These are phyloP conservation scores for Muscicapa striata DNA, from an alignment of 2,797 vertebrate genomes.

Conservation along the genomic window DNA sequence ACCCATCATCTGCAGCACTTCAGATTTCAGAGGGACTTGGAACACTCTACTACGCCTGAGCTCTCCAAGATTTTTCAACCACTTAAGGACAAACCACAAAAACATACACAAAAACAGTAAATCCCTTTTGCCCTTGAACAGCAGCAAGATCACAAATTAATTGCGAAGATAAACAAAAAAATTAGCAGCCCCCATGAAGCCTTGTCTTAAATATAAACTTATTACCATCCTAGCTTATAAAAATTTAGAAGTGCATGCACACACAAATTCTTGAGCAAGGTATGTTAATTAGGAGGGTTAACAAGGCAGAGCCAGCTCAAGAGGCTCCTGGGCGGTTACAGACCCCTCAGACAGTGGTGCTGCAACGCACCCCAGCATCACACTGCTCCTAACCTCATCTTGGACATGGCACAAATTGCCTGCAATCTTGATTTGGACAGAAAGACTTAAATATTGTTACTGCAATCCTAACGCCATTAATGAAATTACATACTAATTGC, in stretches of 20 bases:
- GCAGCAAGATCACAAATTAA: not conserved
- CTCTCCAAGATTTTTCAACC: not conserved
- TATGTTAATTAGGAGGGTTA: not conserved
- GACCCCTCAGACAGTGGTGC: conserved; percentile 30
- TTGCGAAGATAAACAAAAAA: conserved; percentile 5
- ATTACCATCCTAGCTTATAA: not conserved
- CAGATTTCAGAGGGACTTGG: not conserved
- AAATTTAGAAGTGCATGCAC: not conserved
- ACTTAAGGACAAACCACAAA: conserved; percentile 10
- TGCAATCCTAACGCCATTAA: conserved; percentile 27
- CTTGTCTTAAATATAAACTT: not conserved
- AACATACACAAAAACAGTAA: not conserved
- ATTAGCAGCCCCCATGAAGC: not conserved
- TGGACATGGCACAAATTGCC: conserved; percentile 9
- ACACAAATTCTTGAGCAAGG: not conserved
- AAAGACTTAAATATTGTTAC: conserved; percentile 55
- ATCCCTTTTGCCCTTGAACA: not conserved
- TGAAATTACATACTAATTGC: conserved; percentile 52
- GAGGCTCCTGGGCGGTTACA: not conserved
- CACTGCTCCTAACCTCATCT: not conserved
- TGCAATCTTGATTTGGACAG: conserved; percentile 44
- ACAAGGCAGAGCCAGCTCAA: not conserved
- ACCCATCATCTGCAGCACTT: not conserved
- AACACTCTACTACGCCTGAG: not conserved
- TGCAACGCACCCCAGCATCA: not conserved